A percentile compares a stretch with the other conserved stretches of the same genome.
Conservation (phyloP, 1,140 invertebrate species). For the Drosophila tsacasi region DNA sequence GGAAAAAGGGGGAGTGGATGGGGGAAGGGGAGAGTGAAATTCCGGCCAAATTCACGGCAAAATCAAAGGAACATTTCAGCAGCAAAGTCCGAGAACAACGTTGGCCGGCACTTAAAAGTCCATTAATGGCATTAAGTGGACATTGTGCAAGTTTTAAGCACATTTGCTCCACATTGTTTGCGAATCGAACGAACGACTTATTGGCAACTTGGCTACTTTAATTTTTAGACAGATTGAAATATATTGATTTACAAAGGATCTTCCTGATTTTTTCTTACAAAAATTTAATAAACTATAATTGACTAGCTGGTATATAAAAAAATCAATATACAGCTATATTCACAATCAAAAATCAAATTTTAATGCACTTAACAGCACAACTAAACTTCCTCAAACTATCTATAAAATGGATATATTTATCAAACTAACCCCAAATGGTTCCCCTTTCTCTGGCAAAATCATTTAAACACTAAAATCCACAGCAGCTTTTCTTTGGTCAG, state of each 20-base stretch:
- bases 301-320: too few species aligned
- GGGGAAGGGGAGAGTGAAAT: background rate
- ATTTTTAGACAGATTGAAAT: background rate
- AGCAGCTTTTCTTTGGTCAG: background rate
- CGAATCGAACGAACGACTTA: constrained; percentile 24
- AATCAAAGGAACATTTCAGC: constrained; percentile 68
- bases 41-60: constrained; percentile 29
- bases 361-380: background rate
- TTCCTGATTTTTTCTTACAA: background rate
- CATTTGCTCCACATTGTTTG: constrained; percentile 70
- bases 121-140: constrained; percentile 82
- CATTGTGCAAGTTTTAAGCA: constrained; percentile 72
- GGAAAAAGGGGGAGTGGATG: background rate
- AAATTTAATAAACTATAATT: background rate
- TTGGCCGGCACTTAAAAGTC: constrained; percentile 79
- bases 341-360: background rate
- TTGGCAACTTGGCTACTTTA: constrained; percentile 20
- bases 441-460: background rate
- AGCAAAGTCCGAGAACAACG: constrained; percentile 72
- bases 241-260: too few species aligned
- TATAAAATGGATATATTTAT: background rate
- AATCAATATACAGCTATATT: too few species aligned
- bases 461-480: constrained; percentile 10
- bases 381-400: background rate
- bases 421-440: background rate